phyloP scores from a whole-genome alignment of 2,113 vertebrate species.

The Saguinus imperator region DNA sequence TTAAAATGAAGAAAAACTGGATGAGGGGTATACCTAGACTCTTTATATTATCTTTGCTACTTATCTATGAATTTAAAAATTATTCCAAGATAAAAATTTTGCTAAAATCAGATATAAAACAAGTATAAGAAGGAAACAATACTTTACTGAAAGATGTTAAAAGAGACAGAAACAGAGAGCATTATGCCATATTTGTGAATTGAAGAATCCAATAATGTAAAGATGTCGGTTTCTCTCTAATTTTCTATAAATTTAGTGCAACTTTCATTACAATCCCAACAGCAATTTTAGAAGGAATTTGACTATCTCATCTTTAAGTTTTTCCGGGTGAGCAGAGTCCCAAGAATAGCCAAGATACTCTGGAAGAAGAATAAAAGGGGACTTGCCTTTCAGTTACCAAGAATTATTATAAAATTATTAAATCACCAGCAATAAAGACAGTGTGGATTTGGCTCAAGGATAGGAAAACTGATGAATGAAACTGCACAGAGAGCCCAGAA shows the following conservation, averaged over 20 bases:
- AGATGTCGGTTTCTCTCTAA: background rate
- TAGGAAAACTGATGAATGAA: background rate
- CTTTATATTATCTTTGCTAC: background rate
- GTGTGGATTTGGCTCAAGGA: background rate
- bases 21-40: background rate
- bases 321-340: background rate
- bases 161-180: background rate
- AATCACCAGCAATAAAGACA: background rate
- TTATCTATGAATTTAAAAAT: background rate
- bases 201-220: background rate
- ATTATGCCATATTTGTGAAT: background rate
- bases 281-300: conserved; percentile 3
- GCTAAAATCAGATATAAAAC: background rate
- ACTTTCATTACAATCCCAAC: background rate
- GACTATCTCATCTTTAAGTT: background rate
- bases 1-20: background rate
- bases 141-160: background rate
- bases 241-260: background rate
- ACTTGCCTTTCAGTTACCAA: background rate
- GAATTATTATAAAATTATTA: background rate
- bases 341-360: background rate
- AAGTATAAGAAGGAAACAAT: background rate
- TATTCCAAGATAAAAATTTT: background rate
- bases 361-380: background rate
- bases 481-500: background rate